Base-by-base conservation (phyloP, 1,140 invertebrate species). In the Colletes gigas region DNA sequence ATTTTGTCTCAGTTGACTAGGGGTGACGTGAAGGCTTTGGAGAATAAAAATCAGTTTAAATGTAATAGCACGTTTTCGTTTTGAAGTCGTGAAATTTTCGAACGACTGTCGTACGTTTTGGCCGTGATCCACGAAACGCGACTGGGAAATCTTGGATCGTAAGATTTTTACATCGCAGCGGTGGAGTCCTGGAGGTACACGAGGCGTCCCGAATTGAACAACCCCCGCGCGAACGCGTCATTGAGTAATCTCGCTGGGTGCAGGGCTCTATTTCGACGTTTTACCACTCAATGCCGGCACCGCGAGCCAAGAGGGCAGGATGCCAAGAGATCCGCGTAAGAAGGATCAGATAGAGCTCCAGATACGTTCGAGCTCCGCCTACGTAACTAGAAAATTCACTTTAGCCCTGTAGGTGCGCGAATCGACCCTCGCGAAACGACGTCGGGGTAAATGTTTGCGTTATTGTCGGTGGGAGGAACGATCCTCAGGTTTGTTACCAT, bases 281-380 rank as follows among this genome's bases (percentile, higher is more conserved):
- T 80, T 59, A 44, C 47, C 78, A 60, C 14, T 47, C 47, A 47
- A 47, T 39, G 50, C 50, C 41, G 44, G 15, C 57, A 17, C 17
- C 44, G 19, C 17, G 8, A 52, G 71, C 71, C 78, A 80, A 80
- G 19, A 60, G 55, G 78, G 78, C 78, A 68, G 44, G 50, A 41
- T 80, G 78, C 78, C 78, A 80, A 71, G 62, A 62, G 71, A 80
- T 75, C 47, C 60, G 62, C 78, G 78, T 67, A 78, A 68, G 71
- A 75, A 73, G 63, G 71, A 68, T 75, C 78, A 19, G 71, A 80
- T 75, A 75, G 55, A 73, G 69, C 63, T 57, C 39, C 50, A 65
- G 41, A 65, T 79, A 74, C 54, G 76, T 71, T 57, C 44, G 44
- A 47, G 69, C 52, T 57, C 62, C 50, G 62, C 62, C 62, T 74